These are phyloP conservation scores for Rhyzopertha dominica DNA, from an alignment of 1,140 invertebrate species.

Conservation along the genomic window DNA sequence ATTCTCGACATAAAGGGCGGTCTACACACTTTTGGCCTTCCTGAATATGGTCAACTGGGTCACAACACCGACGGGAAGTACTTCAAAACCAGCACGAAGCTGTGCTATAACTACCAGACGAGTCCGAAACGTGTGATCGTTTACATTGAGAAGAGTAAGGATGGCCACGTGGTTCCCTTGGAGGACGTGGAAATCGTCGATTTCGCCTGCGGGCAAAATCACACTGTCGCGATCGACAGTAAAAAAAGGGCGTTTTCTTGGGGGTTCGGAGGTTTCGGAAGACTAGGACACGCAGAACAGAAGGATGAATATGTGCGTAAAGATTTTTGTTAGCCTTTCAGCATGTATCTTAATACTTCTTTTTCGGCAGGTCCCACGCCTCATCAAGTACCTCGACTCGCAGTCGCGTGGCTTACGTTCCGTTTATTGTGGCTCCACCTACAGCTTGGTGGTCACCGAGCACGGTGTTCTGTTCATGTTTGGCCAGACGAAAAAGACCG, in stretches of 20 bases:
- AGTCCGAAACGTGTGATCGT: constrained; percentile 77
- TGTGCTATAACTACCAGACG: constrained; percentile 80
- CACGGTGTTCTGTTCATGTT: constrained; percentile 74
- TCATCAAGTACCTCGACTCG: constrained; percentile 85
- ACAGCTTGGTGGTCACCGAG: constrained; percentile 77
- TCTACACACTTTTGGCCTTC: constrained; percentile 85
- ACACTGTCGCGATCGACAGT: constrained; percentile 83
- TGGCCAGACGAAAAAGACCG: constrained; percentile 85
- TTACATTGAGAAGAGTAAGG: constrained; percentile 84
- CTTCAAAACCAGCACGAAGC: constrained; percentile 82
- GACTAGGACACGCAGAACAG: constrained; percentile 85
- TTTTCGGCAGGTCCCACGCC: constrained; percentile 65
- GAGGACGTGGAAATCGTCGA: constrained; percentile 85
- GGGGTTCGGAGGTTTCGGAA: constrained; percentile 92
- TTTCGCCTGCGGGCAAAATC: constrained; percentile 85
- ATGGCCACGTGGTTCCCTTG: constrained; percentile 76
- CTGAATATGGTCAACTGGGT: constrained; percentile 87
- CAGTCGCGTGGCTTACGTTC: constrained; percentile 74
- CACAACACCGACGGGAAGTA: constrained; percentile 93
- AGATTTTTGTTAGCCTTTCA: constrained; percentile 8
- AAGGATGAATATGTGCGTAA: constrained; percentile 70
- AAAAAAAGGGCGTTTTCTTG: constrained; percentile 85
- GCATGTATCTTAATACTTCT: constrained; percentile 3
- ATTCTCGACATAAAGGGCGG: constrained; percentile 84
- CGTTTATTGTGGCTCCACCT: constrained; percentile 80